phyloP scores from a whole-genome alignment of 1,140 invertebrate species.

The Drosophila lini region DNA sequence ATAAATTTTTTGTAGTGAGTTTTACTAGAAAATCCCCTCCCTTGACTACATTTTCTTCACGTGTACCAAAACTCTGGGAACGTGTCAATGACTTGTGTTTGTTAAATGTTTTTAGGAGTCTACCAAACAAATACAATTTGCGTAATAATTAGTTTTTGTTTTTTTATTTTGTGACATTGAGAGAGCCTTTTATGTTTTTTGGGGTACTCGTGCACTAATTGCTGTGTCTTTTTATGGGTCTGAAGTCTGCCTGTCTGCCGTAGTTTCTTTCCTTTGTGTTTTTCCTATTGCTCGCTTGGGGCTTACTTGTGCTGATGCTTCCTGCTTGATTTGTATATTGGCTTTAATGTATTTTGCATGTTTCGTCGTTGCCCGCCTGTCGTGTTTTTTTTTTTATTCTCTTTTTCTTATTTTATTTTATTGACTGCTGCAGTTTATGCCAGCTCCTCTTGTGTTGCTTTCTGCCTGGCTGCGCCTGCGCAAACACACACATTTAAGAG shows the following conservation, averaged over 20 bases:
- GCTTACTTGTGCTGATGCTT: slow-evolving; percentile 27
- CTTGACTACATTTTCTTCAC: slow-evolving; percentile 1
- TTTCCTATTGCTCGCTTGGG: slow-evolving; percentile 22
- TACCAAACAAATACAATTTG: slow-evolving; percentile 52
- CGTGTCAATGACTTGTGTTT: slow-evolving; percentile 50
- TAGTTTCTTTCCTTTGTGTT: slow-evolving; percentile 14
- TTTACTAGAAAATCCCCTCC: neutral
- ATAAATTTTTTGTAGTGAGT: too few species aligned
- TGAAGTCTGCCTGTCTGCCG: neutral
- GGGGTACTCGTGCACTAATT: slow-evolving; percentile 45
- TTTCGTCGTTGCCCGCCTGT: slow-evolving; percentile 25
- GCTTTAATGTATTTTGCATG: slow-evolving; percentile 63
- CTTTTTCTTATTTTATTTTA: slow-evolving; percentile 23
- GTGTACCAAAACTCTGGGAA: slow-evolving; percentile 4
- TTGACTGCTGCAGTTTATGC: slow-evolving; percentile 31
- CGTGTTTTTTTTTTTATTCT: slow-evolving; percentile 17
- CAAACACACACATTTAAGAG: slow-evolving; percentile 9
- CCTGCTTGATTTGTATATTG: slow-evolving; percentile 61
- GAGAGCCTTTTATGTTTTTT: slow-evolving; percentile 49
- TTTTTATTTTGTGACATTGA: slow-evolving; percentile 41
- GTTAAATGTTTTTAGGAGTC: slow-evolving; percentile 30
- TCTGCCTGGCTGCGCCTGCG: slow-evolving; percentile 52
- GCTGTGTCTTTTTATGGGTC: slow-evolving; percentile 29
- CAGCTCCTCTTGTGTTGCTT: slow-evolving; percentile 10
- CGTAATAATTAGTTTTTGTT: slow-evolving; percentile 49